Conservation (phyloP, 2,888 invertebrate species). For the Ichneumoninae sp. region DNA sequence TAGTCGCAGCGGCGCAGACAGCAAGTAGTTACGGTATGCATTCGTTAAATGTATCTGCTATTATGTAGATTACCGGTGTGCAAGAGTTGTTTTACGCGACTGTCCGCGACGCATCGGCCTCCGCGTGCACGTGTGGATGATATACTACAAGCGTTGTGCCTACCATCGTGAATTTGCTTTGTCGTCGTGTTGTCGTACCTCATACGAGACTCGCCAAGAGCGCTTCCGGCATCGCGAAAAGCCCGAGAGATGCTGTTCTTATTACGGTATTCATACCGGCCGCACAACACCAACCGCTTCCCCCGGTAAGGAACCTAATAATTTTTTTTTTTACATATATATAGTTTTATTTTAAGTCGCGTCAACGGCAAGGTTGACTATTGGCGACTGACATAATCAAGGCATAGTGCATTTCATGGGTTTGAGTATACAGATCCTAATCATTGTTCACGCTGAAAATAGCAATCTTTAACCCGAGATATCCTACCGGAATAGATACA, state of each 20-base stretch:
- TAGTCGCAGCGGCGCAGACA: background rate
- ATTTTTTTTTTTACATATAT: background rate
- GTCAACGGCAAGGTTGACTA: too few relatives aligned
- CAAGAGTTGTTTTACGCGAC: conserved; percentile 52
- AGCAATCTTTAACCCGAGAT: background rate
- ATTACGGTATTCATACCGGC: background rate
- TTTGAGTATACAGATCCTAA: background rate
- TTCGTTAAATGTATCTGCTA: conserved; percentile 44
- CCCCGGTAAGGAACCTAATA: background rate
- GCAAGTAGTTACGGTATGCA: background rate
- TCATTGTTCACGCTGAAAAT: background rate
- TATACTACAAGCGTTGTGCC: conserved; percentile 33
- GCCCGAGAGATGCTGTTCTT: background rate
- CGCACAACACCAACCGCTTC: background rate
- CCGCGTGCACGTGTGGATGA: conserved; percentile 38
- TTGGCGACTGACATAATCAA: too few relatives aligned
- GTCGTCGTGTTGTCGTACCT: conserved; percentile 11
- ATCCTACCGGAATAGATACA: background rate
- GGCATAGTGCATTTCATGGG: too few relatives aligned
- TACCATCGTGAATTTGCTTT: conserved; percentile 13
- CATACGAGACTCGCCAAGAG: background rate
- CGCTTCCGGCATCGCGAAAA: conserved; percentile 16
- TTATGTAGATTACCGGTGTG: conserved; percentile 57
- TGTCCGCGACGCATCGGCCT: conserved; percentile 27
- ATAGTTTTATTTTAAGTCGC: too few relatives aligned